phyloP scores from a whole-genome alignment of 2,797 vertebrate species.

The Falco columbarius region DNA sequence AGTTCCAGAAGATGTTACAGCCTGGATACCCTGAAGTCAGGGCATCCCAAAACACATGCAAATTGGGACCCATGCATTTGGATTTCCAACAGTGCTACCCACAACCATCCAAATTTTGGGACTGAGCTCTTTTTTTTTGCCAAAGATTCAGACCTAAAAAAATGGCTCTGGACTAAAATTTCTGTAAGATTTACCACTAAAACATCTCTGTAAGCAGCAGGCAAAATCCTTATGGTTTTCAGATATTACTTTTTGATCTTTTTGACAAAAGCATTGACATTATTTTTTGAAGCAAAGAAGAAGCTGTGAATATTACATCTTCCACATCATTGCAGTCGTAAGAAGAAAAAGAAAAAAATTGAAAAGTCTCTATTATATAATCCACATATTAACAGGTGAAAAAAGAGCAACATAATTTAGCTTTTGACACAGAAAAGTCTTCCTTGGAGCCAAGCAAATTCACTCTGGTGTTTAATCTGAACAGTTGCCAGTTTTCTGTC shows the following conservation, averaged over 20 bases:
- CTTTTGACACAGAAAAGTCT: constrained; percentile 61
- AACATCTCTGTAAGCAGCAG: neutral
- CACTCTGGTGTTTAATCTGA: constrained; percentile 69
- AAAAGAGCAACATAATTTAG: constrained; percentile 64
- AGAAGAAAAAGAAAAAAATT: neutral
- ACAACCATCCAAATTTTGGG: neutral
- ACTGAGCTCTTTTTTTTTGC: neutral
- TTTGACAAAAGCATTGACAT: neutral
- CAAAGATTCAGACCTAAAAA: neutral
- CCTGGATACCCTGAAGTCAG: constrained; percentile 16
- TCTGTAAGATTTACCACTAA: neutral
- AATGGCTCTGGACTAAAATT: neutral
- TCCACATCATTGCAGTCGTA: neutral
- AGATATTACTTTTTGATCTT: neutral
- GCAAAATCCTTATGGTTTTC: neutral
- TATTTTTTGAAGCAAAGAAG: neutral
- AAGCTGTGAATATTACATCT: neutral
- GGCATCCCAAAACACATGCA: neutral
- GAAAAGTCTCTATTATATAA: constrained; percentile 60
- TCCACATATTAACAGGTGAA: constrained; percentile 64
- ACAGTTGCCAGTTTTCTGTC: constrained; percentile 68
- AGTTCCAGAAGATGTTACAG: neutral
- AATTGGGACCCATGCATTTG: neutral
- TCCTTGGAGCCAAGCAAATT: constrained; percentile 61
- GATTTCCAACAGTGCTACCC: neutral